These are phyloP conservation scores for Neoitamus cyanurus DNA, from an alignment of 2,888 invertebrate genomes.

Conservation along the genomic window DNA sequence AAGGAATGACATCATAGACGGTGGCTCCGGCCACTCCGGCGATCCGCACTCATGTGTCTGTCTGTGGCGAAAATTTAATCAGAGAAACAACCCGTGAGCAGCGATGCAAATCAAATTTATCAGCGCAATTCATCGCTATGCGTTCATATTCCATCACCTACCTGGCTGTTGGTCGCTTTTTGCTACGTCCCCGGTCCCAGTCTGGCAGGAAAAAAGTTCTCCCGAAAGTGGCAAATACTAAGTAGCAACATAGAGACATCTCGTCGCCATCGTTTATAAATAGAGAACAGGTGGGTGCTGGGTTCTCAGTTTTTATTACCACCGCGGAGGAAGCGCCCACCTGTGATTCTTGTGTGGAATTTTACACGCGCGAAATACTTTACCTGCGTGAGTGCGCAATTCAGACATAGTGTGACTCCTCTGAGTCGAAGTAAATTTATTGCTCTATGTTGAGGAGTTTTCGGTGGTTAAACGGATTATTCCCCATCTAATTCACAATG, in stretches of 20 bases:
- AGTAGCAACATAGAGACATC: constrained; percentile 19
- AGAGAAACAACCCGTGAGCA: constrained; percentile 37
- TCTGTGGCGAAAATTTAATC: constrained; percentile 22
- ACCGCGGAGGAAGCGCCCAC: background rate
- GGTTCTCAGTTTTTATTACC: constrained; percentile 44
- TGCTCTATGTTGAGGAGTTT: background rate
- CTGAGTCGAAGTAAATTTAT: background rate
- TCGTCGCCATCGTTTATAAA: constrained; percentile 48
- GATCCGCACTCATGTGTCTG: background rate
- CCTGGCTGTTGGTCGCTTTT: background rate
- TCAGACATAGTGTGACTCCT: background rate
- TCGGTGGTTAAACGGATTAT: background rate
- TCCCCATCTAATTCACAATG: background rate
- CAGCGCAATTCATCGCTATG: constrained; percentile 35
- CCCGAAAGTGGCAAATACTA: constrained; percentile 29
- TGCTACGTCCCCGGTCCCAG: background rate
- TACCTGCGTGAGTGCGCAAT: constrained; percentile 26
- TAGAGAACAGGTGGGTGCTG: constrained; percentile 32
- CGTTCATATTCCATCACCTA: constrained; percentile 31
- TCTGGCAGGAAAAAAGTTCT: background rate
- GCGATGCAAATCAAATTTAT: constrained; percentile 49
- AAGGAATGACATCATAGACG: constrained; percentile 42
- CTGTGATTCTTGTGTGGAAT: background rate
- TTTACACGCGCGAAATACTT: background rate
- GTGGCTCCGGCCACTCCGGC: background rate